Evolutionary conservation across 2,888 invertebrate species (phyloP).

Genomic region (Papilio demoleus): DNA sequence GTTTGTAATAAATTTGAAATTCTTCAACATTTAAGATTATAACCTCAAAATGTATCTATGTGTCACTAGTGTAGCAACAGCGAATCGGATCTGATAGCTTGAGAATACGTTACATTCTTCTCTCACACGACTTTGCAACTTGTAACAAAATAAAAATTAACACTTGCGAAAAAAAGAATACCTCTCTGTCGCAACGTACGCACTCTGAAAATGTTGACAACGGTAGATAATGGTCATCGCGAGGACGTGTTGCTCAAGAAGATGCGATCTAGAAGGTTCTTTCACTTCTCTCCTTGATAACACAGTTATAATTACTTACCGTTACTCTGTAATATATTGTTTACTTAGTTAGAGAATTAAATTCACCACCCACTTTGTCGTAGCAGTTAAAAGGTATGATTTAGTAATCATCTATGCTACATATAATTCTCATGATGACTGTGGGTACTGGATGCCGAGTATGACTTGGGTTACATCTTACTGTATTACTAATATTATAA

Average conservation of each 20-base stretch:
- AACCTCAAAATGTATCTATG: slow-evolving; percentile 3
- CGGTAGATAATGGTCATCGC: slow-evolving; percentile 14
- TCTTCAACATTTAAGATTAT: background rate
- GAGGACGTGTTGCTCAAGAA: slow-evolving; percentile 31
- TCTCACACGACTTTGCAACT: slow-evolving; percentile 35
- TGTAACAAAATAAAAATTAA: slow-evolving; percentile 36
- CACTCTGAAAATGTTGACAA: slow-evolving; percentile 30
- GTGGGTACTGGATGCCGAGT: too few relatives aligned
- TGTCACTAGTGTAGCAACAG: slow-evolving; percentile 15
- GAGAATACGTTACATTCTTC: slow-evolving; percentile 18
- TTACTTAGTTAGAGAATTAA: too few relatives aligned
- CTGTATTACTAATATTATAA: too few relatives aligned
- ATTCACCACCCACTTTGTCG: too few relatives aligned
- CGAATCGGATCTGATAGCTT: slow-evolving; percentile 30
- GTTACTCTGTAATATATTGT: background rate
- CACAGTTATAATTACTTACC: background rate
- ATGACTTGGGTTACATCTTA: too few relatives aligned
- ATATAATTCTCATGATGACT: too few relatives aligned
- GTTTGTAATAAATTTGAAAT: background rate
- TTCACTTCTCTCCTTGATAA: slow-evolving; percentile 17
- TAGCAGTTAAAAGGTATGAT: too few relatives aligned
- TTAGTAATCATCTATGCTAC: too few relatives aligned
- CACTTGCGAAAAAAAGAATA: slow-evolving; percentile 39
- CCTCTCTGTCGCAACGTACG: slow-evolving; percentile 22
- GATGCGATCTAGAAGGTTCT: background rate